A percentile compares a stretch with the other conserved stretches of the same genome.
Conservation (phyloP, 2,797 vertebrate genomes). For the Halcyon badia region DNA sequence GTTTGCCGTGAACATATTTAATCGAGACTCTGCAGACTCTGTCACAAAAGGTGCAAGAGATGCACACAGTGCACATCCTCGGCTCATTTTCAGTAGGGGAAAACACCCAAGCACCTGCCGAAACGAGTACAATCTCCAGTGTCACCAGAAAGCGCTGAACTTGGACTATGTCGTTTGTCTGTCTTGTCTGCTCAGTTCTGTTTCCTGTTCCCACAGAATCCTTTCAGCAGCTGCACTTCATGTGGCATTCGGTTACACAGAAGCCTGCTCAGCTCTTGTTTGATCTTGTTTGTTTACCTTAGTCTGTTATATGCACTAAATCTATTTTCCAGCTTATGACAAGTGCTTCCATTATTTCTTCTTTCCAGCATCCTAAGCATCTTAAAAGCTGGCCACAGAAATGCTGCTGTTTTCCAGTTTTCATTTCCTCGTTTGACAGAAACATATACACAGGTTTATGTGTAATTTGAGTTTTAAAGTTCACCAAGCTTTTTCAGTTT, state of each 20-base stretch:
- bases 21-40: slow-evolving; percentile 15
- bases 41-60: not conserved
- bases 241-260: slow-evolving; percentile 41
- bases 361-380: slow-evolving; percentile 16
- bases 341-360: slow-evolving; percentile 45
- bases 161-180: not conserved
- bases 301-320: slow-evolving; percentile 18
- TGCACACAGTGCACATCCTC: not conserved
- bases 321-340: slow-evolving; percentile 57
- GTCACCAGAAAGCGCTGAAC: slow-evolving; percentile 26
- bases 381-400: slow-evolving; percentile 39
- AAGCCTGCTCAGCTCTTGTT: slow-evolving; percentile 47
- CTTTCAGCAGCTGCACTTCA: slow-evolving; percentile 42
- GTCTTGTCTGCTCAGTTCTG: not conserved
- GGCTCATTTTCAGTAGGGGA: slow-evolving; percentile 17
- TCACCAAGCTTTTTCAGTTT: not conserved
- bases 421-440: slow-evolving; percentile 26
- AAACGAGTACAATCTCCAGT: not conserved
- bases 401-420: slow-evolving; percentile 26
- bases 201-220: slow-evolving; percentile 15
- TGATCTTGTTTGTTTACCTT: slow-evolving; percentile 66
- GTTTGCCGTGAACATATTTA: not conserved
- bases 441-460: not conserved
- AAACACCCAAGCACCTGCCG: slow-evolving; percentile 30
- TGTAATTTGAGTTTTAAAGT: not conserved